Evolutionary conservation across 2,113 vertebrate genomes (phyloP), one percentile per base, ranked within the genome.

Genomic region (Rostratula benghalensis): DNA sequence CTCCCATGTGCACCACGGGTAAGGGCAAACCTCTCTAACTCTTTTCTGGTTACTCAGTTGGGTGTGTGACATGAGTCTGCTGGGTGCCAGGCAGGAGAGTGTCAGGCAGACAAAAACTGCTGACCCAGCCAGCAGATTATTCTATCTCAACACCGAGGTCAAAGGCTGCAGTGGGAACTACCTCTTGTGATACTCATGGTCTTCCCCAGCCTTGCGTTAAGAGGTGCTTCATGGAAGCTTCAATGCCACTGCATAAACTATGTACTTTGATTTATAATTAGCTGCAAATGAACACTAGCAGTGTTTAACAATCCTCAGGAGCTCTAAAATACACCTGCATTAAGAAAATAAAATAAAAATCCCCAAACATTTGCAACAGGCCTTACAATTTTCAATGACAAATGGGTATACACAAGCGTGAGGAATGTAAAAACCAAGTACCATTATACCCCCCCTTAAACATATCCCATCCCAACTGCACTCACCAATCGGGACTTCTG

Each of bases 401-500:
- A 94, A 95, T 1, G 89, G 75, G 77, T 92, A 93, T 45, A 96
- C 75, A 96, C 64, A 96, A 91, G 87, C 0, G 70, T 64, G 90
- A 97, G 76, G 89, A 95, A 93, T 95, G 95, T 31, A 92, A 95
- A 96, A 31, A 92, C 94, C 95, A 93, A 83, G 94, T 70, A 97
- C 67, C 64, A 1, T 91, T 87, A 97, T 5, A 91, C 93, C 96
- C 95, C 77, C 95, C 92, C 95, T 96, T 95, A 93, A 93, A 97
- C 64, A 96, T 69, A 97, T 89, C 97, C 95, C 95, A 91, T 95
- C 94, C 96, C 96, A 93, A 96, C 96, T 96, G 96, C 96, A 97
- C 96, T 98, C 97, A 97, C 97, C 97, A 97, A 60, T 96, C 90
- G 96, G 95, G 96, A 97, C 96, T 95, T 97, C 94, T 96, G 95